These are phyloP conservation scores for Drosophila testacea DNA, from an alignment of 2,888 invertebrate species.

Conservation along the genomic window DNA sequence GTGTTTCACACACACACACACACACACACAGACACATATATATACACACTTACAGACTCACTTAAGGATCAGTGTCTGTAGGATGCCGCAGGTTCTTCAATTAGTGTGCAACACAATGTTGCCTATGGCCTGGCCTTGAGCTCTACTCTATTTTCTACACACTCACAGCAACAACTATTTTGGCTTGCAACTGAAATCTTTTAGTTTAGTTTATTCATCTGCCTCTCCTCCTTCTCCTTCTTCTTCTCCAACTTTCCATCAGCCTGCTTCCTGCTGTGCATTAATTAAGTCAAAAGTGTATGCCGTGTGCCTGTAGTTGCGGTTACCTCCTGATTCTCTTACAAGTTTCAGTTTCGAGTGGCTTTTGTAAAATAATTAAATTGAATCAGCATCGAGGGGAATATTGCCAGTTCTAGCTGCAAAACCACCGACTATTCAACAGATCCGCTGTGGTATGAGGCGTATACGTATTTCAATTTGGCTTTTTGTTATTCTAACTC, in stretches of 20 bases:
- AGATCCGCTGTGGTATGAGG: neutral
- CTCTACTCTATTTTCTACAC: conserved; percentile 11
- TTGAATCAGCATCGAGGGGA: conserved; percentile 54
- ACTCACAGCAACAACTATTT: conserved; percentile 39
- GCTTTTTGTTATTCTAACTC: conserved; percentile 42
- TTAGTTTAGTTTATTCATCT: conserved; percentile 9
- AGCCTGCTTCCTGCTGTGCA: conserved; percentile 42
- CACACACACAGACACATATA: conserved; percentile 5
- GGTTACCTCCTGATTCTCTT: conserved; percentile 22
- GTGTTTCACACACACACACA: conserved; percentile 47
- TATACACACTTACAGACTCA: conserved; percentile 4
- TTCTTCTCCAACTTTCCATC: neutral
- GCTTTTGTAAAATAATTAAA: conserved; percentile 71
- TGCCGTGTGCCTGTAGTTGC: conserved; percentile 25
- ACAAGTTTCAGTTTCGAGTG: conserved; percentile 22
- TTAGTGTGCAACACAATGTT: conserved; percentile 74
- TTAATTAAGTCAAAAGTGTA: conserved; percentile 56
- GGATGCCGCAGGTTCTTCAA: conserved; percentile 60
- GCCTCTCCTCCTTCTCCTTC: conserved; percentile 8
- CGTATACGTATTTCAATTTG: conserved; percentile 6
- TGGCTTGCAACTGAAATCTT: conserved; percentile 27
- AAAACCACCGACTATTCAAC: conserved; percentile 16
- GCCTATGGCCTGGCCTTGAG: conserved; percentile 48
- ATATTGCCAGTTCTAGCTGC: conserved; percentile 18
- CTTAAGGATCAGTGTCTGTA: conserved; percentile 10